phyloP scores from a whole-genome alignment of 1,140 invertebrate species.

The Trigoniulus corallinus region DNA sequence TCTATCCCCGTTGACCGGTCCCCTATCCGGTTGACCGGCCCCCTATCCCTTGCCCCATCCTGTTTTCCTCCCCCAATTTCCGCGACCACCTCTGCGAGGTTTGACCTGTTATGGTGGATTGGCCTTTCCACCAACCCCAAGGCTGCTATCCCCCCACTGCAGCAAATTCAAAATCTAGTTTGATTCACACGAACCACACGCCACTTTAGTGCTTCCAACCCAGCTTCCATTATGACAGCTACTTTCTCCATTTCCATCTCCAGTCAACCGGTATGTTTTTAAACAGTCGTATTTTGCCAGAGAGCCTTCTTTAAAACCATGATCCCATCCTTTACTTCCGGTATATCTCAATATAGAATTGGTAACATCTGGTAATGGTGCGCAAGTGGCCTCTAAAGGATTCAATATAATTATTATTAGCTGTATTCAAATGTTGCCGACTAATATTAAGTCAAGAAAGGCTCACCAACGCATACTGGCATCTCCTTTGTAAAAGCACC shows the following conservation, averaged over 20 bases:
- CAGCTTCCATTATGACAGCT: slow-evolving; percentile 3
- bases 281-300: not conserved
- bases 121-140: too few species aligned
- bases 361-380: not conserved
- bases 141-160: too few species aligned
- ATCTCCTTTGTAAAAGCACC: not conserved
- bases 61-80: too few species aligned
- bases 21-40: too few species aligned
- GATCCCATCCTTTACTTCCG: slow-evolving; percentile 1
- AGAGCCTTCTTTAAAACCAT: slow-evolving; percentile 1
- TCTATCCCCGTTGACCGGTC: too few species aligned
- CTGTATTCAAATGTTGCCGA: not conserved
- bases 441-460: too few species aligned
- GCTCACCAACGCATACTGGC: slow-evolving; percentile 2
- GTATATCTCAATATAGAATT: not conserved
- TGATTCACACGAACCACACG: not conserved
- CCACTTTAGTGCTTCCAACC: not conserved
- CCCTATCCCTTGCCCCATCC: too few species aligned
- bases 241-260: not conserved
- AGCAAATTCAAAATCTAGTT: not conserved
- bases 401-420: not conserved
- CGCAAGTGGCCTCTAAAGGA: slow-evolving; percentile 2
- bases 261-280: not conserved
- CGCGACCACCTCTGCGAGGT: too few species aligned
- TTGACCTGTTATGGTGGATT: too few species aligned